Evolutionary conservation across 1,140 invertebrate species (phyloP), one percentile per base, ranked within the genome.

Genomic region (Drosophila parabipectinata): DNA sequence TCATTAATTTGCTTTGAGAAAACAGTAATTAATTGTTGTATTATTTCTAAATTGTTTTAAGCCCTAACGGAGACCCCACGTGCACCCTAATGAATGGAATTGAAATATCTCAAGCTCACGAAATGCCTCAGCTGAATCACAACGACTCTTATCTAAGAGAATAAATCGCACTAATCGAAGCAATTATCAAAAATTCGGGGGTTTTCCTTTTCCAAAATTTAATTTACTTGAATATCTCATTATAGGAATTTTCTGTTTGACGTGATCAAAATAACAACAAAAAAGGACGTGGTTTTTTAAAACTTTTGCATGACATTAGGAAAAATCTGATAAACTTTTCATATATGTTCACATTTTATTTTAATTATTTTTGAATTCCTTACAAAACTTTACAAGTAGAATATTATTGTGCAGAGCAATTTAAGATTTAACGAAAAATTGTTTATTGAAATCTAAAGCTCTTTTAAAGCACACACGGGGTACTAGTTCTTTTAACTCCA

Each of bases 11-110:
- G 66, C 57, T 51, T 66, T 47, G 60, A 51, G 50, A 71, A 68
- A 69, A 72, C 44, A 51, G n/a, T 76, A 72, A 57, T 80, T 72
- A 77, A 80, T 61, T 75, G 77, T 60, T 71, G 30, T 39, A 54
- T 56, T 62, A 24, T 72, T 59, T 41, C 66, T 45, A 59, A 72
- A 72, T 72, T 71, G 68, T 71, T 59, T 30, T 30, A 69, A 63
- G 24, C n/a, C 15, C 30, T 8, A 32, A 26, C 39, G 28, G 4
- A 32, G 50, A 39, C 24, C 24, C 53, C 71, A 74, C 71, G 53
- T 74, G 72, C 12, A 45, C 52, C 14, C 1, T 56, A 74, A 74
- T 64, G 52, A 68, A 61, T 76, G 55, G 30, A 34, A 48, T 51
- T 30, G 18, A 21, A 39, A 72, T 59, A 45, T 69, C 44, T 55